Percentiles rank a stretch among this genome's conserved stretches.
Conservation (phyloP, 1,140 invertebrate species). For the Zaprionus inermis region DNA sequence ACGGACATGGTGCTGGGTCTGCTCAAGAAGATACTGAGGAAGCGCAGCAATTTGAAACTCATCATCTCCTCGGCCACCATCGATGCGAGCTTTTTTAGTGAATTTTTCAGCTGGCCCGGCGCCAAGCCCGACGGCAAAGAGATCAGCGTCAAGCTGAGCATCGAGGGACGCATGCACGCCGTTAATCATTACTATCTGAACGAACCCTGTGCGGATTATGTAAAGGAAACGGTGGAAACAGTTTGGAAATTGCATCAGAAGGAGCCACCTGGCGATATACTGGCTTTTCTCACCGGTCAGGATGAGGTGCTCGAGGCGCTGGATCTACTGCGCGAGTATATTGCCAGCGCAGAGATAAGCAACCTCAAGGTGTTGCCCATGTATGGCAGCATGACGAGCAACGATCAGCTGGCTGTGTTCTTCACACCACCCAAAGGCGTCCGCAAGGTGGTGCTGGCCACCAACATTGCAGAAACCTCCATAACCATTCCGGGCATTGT, state of each 20-base stretch:
- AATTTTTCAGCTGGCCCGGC: constrained; percentile 92
- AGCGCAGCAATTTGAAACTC: constrained; percentile 92
- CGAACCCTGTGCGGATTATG: constrained; percentile 96
- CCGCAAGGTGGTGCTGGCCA: constrained; percentile 97
- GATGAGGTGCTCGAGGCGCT: constrained; percentile 94
- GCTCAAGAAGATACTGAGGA: constrained; percentile 95
- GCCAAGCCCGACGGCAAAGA: constrained; percentile 84
- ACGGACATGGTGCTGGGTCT: constrained; percentile 98
- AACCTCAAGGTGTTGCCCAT: constrained; percentile 94
- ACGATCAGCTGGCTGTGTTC: constrained; percentile 96
- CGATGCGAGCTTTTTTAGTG: constrained; percentile 93
- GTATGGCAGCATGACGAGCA: constrained; percentile 94
- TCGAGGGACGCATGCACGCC: constrained; percentile 95
- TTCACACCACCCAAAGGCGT: constrained; percentile 89
- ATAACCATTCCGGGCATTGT: constrained; percentile 93
- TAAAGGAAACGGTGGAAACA: constrained; percentile 94
- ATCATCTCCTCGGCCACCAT: constrained; percentile 98
- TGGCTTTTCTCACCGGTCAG: constrained; percentile 97
- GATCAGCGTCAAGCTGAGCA: constrained; percentile 92
- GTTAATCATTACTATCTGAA: constrained; percentile 94
- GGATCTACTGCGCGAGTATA: constrained; percentile 88
- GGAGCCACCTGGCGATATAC: constrained; percentile 93
- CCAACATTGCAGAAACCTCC: constrained; percentile 99
- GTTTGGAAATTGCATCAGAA: constrained; percentile 94
- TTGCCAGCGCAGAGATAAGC: constrained; percentile 85